These are phyloP conservation scores for Pogonognathellus flavescens DNA, from an alignment of 1,140 invertebrate genomes.

Conservation along the genomic window DNA sequence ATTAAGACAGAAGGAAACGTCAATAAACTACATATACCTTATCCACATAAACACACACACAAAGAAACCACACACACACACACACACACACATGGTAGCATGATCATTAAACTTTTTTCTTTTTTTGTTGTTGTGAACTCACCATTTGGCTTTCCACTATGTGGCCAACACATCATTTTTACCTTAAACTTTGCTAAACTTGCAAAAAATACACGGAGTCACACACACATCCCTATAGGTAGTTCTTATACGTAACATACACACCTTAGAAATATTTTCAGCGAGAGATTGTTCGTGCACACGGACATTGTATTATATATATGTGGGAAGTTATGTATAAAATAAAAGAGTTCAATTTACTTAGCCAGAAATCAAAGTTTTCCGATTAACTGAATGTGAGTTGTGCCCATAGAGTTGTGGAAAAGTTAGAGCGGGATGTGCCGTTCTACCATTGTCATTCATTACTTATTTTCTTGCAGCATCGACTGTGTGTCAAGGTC, in stretches of 20 bases:
- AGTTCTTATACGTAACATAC: too few relatives aligned
- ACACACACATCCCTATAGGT: too few relatives aligned
- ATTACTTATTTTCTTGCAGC: conserved; percentile 31
- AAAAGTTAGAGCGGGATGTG: neutral
- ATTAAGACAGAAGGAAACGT: conserved; percentile 11
- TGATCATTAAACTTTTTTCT: neutral
- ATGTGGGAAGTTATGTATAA: neutral
- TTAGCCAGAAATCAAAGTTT: conserved; percentile 34
- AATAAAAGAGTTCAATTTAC: conserved; percentile 34
- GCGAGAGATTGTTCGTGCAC: too few relatives aligned
- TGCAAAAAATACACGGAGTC: too few relatives aligned
- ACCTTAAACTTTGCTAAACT: too few relatives aligned
- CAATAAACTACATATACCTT: neutral
- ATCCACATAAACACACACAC: too few relatives aligned
- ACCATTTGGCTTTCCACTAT: neutral
- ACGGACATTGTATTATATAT: neutral
- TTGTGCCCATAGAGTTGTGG: neutral
- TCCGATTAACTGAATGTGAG: neutral
- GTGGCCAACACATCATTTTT: too few relatives aligned
- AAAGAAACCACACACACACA: neutral
- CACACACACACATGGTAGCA: neutral
- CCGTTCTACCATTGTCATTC: neutral
- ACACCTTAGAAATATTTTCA: too few relatives aligned
- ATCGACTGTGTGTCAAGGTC: conserved; percentile 25
- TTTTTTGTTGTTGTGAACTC: neutral